Base-by-base conservation (phyloP, 2,888 invertebrate species). In the Eupsilia transversa region DNA sequence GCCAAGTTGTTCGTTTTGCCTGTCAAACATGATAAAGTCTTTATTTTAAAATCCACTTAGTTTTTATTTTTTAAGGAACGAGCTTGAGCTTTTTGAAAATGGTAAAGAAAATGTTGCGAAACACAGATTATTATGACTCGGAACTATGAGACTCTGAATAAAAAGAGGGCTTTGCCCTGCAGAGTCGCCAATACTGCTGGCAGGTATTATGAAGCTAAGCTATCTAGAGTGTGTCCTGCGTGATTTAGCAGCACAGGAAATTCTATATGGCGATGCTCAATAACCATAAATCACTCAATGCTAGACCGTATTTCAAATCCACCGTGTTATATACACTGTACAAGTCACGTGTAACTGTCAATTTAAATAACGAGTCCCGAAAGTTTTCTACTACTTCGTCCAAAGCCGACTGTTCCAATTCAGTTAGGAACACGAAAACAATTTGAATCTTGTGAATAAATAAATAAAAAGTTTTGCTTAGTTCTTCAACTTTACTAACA, bases 381-480 rank as follows among this genome's bases (percentile, higher is more conserved):
- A 65, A 65, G 17, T 43, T 60, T 52, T 35, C 4, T 33, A 27
- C 35, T 17, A 61, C 17, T 74, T 35, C 14, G 33, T 46, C 33
- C 14, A 9, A 30, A 30, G 54, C 14, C 2, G 41, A 57, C 46
- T 23, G 27, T 78, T 35, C 41, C 33, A 41, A 70, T 56, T 6
- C 41, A 41, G 41, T 59, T 52, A 33, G 23, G 4, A 54, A 43
- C 5, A 7, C 12, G 14, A 54, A 38, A 71, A 76, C 80, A 61
- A 61, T 75, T 59, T 65, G 35, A 73, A 73, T 64, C 38, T 65
- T 46, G 6, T 65, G 54, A 80, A 49, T 65, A 61, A 66, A 54
- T 80, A 54, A 60, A 61, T 27, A 54, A 66, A 78, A 77, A 74
- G 35, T 74, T 80, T 27, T 6, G 2, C n/a, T 17, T n/a, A n/a